These are phyloP conservation scores for Pyrochroa serraticornis DNA, from an alignment of 2,888 invertebrate genomes.

Conservation along the genomic window DNA sequence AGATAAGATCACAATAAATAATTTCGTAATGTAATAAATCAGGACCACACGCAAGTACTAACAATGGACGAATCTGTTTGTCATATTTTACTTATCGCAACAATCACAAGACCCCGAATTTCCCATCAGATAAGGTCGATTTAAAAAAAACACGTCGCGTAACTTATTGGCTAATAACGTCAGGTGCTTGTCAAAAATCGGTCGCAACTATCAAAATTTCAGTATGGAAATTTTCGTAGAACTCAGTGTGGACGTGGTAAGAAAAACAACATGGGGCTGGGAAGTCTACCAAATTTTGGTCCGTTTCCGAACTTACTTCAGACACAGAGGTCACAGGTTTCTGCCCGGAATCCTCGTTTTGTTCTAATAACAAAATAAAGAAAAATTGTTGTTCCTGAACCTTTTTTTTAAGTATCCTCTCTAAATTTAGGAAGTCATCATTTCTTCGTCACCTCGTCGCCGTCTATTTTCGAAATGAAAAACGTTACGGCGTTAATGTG, in stretches of 20 bases:
- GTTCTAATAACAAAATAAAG: slow-evolving; percentile 8
- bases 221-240: slow-evolving; percentile 52
- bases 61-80: slow-evolving; percentile 3
- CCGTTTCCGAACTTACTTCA: slow-evolving; percentile 39
- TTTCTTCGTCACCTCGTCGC: slow-evolving; percentile 47
- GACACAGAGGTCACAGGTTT: slow-evolving; percentile 37
- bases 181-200: background rate
- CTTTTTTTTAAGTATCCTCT: background rate
- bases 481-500: slow-evolving; percentile 49
- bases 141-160: slow-evolving; percentile 8
- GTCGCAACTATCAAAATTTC: slow-evolving; percentile 2
- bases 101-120: slow-evolving; percentile 9
- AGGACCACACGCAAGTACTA: slow-evolving; percentile 20
- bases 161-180: slow-evolving; percentile 1
- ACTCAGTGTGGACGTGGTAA: slow-evolving; percentile 48
- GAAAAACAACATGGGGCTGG: slow-evolving; percentile 48
- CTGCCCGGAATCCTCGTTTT: slow-evolving; percentile 15
- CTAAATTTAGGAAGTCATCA: slow-evolving; percentile 39
- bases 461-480: slow-evolving; percentile 45
- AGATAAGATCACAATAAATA: slow-evolving; percentile 19
- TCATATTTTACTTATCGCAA: slow-evolving; percentile 13
- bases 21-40: slow-evolving; percentile 21
- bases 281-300: slow-evolving; percentile 45
- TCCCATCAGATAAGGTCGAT: slow-evolving; percentile 10
- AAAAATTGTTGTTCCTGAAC: background rate